Conservation (phyloP, 2,113 vertebrate genomes). For the Chloroceryle aenea region DNA sequence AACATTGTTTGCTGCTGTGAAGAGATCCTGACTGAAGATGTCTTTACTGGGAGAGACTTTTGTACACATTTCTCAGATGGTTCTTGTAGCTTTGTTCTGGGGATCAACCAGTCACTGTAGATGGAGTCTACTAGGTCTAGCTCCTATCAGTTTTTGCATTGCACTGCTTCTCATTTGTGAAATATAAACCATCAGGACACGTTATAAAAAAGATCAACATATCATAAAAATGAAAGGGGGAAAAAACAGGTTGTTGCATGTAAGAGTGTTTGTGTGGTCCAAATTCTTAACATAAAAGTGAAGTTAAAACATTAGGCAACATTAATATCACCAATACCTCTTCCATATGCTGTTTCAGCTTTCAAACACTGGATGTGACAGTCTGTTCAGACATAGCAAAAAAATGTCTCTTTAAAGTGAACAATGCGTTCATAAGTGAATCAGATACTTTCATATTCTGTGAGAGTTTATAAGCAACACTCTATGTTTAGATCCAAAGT, state of each 20-base stretch:
- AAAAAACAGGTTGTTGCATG: background rate
- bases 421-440: background rate
- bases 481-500: background rate
- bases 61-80: background rate
- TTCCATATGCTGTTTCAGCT: conserved; percentile 29
- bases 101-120: background rate
- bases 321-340: conserved; percentile 1
- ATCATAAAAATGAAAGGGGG: background rate
- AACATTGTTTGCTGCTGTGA: background rate
- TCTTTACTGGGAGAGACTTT: background rate
- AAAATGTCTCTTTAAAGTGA: background rate
- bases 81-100: fast-evolving
- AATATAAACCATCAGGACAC: background rate
- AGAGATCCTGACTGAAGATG: background rate
- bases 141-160: background rate
- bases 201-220: background rate
- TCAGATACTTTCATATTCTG: background rate
- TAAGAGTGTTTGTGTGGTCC: background rate
- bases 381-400: background rate
- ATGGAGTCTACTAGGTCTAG: background rate
- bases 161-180: conserved; percentile 1
- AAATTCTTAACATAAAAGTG: conserved; percentile 38
- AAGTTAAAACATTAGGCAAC: background rate
- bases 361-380: background rate
- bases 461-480: background rate